phyloP scores from a whole-genome alignment of 2,797 vertebrate genomes.

The Acrossocheilus wenchowensis region DNA sequence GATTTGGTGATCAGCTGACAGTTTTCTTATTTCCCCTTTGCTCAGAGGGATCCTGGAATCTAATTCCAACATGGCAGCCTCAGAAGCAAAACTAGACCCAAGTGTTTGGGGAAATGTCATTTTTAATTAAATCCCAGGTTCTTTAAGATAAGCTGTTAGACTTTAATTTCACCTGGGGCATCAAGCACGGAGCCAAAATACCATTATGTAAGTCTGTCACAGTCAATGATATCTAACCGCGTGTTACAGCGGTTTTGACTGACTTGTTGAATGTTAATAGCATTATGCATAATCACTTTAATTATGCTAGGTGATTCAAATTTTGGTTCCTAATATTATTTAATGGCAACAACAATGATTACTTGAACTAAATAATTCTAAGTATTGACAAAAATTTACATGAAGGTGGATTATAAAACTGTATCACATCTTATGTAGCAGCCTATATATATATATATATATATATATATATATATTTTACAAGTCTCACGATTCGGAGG shows the following conservation, averaged over 20 bases:
- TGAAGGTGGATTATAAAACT: background rate
- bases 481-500: too few species aligned
- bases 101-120: slow-evolving; percentile 84
- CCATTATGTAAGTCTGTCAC: slow-evolving; percentile 80
- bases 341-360: slow-evolving; percentile 4
- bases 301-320: slow-evolving; percentile 11
- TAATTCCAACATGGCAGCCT: slow-evolving; percentile 80
- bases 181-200: slow-evolving; percentile 72
- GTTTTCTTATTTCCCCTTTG: slow-evolving; percentile 78
- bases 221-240: slow-evolving; percentile 72
- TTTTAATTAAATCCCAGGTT: slow-evolving; percentile 86
- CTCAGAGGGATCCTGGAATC: slow-evolving; percentile 77
- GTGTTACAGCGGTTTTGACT: slow-evolving; percentile 45
- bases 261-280: slow-evolving; percentile 25
- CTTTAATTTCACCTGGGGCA: slow-evolving; percentile 78
- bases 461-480: background rate
- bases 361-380: background rate
- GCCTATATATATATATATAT: background rate
- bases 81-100: slow-evolving; percentile 65
- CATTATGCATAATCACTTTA: slow-evolving; percentile 15
- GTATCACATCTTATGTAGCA: background rate
- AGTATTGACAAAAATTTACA: background rate
- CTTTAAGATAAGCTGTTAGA: slow-evolving; percentile 82
- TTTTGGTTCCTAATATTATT: slow-evolving; percentile 1
- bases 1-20: slow-evolving; percentile 78